Conservation (phyloP, 2,113 vertebrate genomes). For the Zosterops lateralis region DNA sequence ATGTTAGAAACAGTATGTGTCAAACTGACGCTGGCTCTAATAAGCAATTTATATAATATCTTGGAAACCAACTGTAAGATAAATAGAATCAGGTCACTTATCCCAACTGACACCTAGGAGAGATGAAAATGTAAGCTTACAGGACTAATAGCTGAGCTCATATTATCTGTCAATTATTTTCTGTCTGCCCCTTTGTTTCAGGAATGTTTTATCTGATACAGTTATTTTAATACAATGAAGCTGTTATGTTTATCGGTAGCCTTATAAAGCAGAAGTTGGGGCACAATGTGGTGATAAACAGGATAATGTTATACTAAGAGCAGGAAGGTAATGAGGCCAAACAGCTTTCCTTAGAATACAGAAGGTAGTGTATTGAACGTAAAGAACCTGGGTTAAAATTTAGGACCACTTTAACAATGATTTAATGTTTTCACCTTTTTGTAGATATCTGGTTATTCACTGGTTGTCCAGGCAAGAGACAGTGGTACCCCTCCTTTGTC, state of each 20-base stretch:
- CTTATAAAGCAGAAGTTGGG: background rate
- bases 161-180: background rate
- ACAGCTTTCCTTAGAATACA: background rate
- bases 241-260: constrained; percentile 6
- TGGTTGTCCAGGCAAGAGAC: constrained; percentile 87
- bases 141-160: background rate
- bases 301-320: background rate
- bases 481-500: constrained; percentile 86
- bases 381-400: background rate
- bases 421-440: constrained; percentile 20
- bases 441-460: constrained; percentile 88
- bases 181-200: constrained; percentile 8
- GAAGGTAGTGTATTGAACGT: background rate
- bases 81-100: background rate
- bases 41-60: background rate
- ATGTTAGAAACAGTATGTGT: background rate
- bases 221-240: constrained; percentile 1
- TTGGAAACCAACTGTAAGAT: background rate
- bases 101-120: background rate
- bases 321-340: background rate
- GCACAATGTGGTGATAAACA: background rate
- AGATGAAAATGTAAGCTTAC: background rate
- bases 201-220: background rate
- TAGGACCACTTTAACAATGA: background rate
- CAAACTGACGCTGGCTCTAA: background rate